Conservation (phyloP, 1,140 invertebrate species). For the Saccostrea cuccullata region DNA sequence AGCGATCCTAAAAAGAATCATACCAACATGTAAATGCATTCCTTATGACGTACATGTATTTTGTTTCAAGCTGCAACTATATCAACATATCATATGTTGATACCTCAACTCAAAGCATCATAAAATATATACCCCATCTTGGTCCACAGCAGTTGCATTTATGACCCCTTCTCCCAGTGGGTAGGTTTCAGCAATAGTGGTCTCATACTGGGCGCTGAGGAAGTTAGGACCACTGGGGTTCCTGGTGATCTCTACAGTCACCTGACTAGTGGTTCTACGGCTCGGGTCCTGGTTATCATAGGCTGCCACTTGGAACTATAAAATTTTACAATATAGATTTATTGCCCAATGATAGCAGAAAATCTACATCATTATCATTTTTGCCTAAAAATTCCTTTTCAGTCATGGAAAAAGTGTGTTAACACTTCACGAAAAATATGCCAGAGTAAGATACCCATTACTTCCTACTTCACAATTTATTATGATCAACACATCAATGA, state of each 20-base stretch:
- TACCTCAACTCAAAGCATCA: background rate
- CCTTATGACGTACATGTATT: background rate
- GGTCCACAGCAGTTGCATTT: constrained; percentile 62
- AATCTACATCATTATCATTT: too few species aligned
- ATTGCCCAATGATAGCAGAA: too few species aligned
- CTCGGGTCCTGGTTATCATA: constrained; percentile 60
- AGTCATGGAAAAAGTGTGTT: too few species aligned
- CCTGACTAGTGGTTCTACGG: constrained; percentile 45
- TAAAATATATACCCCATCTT: constrained; percentile 62
- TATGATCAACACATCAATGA: background rate
- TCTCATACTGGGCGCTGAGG: constrained; percentile 39
- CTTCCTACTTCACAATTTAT: background rate
- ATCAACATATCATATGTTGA: too few species aligned
- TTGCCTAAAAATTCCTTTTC: too few species aligned
- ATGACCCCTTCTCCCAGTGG: constrained; percentile 50
- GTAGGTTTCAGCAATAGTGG: constrained; percentile 78
- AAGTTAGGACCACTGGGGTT: constrained; percentile 62
- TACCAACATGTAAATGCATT: background rate
- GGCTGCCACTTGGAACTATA: constrained; percentile 53
- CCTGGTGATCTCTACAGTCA: constrained; percentile 49
- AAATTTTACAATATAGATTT: background rate
- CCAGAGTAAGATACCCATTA: background rate
- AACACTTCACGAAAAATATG: background rate
- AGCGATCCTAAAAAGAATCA: constrained; percentile 32
- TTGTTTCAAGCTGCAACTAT: too few species aligned